Evolutionary conservation across 1,140 invertebrate genomes (phyloP).

Genomic region (Lutraria rhynchaena): DNA sequence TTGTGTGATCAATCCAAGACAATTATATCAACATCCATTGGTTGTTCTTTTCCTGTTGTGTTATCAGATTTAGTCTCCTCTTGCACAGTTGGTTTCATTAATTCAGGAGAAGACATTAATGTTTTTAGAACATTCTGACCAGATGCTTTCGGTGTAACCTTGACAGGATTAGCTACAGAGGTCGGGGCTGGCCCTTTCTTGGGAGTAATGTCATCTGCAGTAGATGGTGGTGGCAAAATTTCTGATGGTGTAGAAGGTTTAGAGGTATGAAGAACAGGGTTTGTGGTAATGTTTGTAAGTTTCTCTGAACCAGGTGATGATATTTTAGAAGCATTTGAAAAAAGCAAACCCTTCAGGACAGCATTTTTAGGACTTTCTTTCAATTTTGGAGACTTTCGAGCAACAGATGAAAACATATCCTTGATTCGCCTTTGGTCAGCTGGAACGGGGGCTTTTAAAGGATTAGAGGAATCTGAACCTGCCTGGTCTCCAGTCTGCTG

Average conservation of each 20-base stretch:
- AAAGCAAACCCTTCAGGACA: too few species aligned
- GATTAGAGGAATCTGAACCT: neutral
- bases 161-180: neutral
- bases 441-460: constrained; percentile 1
- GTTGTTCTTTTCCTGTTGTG: neutral
- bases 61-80: neutral
- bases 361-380: too few species aligned
- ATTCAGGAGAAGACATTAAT: constrained; percentile 26
- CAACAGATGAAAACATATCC: constrained; percentile 33
- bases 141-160: neutral
- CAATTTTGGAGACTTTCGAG: neutral
- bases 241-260: neutral
- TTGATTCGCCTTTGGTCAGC: constrained; percentile 37
- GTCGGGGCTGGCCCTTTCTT: neutral
- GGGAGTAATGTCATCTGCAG: neutral
- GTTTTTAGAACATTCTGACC: neutral
- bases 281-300: neutral
- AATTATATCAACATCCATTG: constrained; percentile 34
- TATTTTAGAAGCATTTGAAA: too few species aligned
- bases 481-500: too few species aligned
- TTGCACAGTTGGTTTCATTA: constrained; percentile 7
- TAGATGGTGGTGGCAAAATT: neutral
- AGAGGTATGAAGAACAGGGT: neutral
- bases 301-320: neutral
- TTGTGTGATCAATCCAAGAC: neutral